Evolutionary conservation across 2,797 vertebrate genomes (phyloP).

Genomic region (Pogonophryne albipinna): DNA sequence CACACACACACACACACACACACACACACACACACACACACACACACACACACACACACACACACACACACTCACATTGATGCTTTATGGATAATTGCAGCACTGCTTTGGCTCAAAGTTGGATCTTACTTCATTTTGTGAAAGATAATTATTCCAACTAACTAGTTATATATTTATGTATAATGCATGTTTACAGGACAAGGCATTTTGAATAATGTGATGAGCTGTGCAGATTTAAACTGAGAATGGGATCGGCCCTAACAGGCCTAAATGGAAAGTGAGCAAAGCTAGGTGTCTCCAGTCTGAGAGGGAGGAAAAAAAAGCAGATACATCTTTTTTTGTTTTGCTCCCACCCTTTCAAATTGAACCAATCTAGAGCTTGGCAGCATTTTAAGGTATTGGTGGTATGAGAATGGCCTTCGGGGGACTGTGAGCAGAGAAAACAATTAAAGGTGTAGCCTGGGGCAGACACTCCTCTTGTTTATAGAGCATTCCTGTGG

Average conservation of each 20-base stretch:
- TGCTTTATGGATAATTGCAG: slow-evolving; percentile 24
- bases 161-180: slow-evolving; percentile 20
- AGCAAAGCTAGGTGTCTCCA: slow-evolving; percentile 57
- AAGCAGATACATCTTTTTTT: slow-evolving; percentile 65
- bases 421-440: slow-evolving; percentile 66
- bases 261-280: slow-evolving; percentile 61
- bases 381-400: slow-evolving; percentile 72
- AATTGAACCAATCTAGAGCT: slow-evolving; percentile 75
- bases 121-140: neutral
- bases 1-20: neutral
- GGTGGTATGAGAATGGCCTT: slow-evolving; percentile 64
- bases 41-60: neutral
- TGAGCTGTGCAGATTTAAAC: slow-evolving; percentile 35
- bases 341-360: slow-evolving; percentile 64
- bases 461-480: slow-evolving; percentile 73
- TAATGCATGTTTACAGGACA: neutral
- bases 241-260: slow-evolving; percentile 43
- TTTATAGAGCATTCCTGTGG: slow-evolving; percentile 79
- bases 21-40: no score
- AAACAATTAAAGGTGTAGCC: slow-evolving; percentile 81
- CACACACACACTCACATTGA: neutral
- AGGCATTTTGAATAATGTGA: slow-evolving; percentile 29
- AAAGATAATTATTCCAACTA: slow-evolving; percentile 12
- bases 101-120: slow-evolving; percentile 14
- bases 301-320: slow-evolving; percentile 26